These are phyloP conservation scores for Xiphias gladius DNA, from an alignment of 2,113 vertebrate species.

Conservation along the genomic window DNA sequence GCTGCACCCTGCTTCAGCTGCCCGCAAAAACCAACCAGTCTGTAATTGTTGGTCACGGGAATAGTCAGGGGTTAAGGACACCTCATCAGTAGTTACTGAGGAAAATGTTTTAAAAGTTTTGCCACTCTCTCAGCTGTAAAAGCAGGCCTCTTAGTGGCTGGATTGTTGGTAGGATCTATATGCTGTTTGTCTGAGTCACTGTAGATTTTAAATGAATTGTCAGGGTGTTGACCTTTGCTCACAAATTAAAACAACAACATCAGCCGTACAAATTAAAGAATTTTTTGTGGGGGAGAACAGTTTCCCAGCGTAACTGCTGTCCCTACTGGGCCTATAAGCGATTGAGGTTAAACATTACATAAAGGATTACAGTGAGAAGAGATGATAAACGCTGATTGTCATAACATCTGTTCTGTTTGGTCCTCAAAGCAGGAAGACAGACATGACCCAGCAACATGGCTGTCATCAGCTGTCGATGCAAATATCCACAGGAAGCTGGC, in stretches of 20 bases:
- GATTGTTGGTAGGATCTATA: neutral
- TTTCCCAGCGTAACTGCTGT: slow-evolving; percentile 40
- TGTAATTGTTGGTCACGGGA: neutral
- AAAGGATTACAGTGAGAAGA: slow-evolving; percentile 69
- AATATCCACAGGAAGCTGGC: slow-evolving; percentile 19
- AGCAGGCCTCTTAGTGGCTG: neutral
- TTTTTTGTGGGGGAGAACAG: too few species aligned
- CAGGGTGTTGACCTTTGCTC: too few species aligned
- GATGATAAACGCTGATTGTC: slow-evolving; percentile 51
- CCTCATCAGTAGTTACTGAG: neutral
- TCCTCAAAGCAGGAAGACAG: slow-evolving; percentile 36
- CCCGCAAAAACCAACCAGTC: neutral
- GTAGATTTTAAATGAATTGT: too few species aligned
- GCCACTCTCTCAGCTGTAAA: neutral
- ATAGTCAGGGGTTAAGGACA: too few species aligned
- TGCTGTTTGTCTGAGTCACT: neutral
- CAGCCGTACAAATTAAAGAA: too few species aligned
- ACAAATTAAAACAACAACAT: too few species aligned
- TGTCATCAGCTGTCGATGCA: slow-evolving; percentile 29
- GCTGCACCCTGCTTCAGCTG: neutral
- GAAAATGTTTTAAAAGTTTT: neutral
- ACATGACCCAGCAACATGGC: slow-evolving; percentile 31
- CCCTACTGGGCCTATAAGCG: slow-evolving; percentile 1
- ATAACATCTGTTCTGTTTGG: slow-evolving; percentile 60
- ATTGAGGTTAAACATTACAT: slow-evolving; percentile 60